A percentile compares a stretch with the other conserved stretches of the same genome.
Conservation (phyloP, 2,888 invertebrate species). For the Platerodrilus igneus region DNA sequence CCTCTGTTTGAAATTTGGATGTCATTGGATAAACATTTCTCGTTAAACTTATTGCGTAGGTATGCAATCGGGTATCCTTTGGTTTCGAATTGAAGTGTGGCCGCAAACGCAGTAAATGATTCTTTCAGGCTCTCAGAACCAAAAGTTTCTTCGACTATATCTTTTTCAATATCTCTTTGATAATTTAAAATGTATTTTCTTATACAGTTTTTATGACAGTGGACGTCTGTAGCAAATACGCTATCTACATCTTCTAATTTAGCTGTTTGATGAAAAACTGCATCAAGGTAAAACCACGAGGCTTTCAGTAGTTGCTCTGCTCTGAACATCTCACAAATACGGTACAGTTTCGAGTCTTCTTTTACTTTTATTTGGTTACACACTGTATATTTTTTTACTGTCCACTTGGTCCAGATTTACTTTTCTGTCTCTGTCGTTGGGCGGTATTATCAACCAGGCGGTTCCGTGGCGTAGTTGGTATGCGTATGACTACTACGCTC, state of each 20-base stretch:
- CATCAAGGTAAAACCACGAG: constrained; percentile 8
- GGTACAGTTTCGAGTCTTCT: constrained; percentile 5
- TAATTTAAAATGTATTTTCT: constrained; percentile 7
- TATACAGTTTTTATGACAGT: constrained; percentile 9
- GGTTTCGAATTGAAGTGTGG: constrained; percentile 3
- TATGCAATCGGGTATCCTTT: constrained; percentile 2
- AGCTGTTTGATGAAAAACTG: constrained; percentile 5
- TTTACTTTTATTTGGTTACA: constrained; percentile 2
- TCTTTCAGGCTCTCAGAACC: too few species aligned
- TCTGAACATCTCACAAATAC: constrained; percentile 5
- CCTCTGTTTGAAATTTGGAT: neutral
- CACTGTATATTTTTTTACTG: constrained; percentile 3
- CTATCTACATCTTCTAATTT: constrained; percentile 7
- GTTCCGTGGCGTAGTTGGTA: too few species aligned
- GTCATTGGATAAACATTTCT: constrained; percentile 1
- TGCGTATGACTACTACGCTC: too few species aligned
- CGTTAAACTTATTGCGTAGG: constrained; percentile 5
- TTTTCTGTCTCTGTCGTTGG: constrained; percentile 5
- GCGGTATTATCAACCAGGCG: too few species aligned
- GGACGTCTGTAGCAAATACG: constrained; percentile 3
- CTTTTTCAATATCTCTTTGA: constrained; percentile 7
- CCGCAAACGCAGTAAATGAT: neutral
- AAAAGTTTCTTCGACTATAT: neutral
- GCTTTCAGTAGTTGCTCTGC: constrained; percentile 9
- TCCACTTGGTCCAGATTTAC: neutral